Evolutionary conservation across 2,113 vertebrate genomes (phyloP), one percentile per base, ranked within the genome.

Genomic region (Danio rerio): DNA sequence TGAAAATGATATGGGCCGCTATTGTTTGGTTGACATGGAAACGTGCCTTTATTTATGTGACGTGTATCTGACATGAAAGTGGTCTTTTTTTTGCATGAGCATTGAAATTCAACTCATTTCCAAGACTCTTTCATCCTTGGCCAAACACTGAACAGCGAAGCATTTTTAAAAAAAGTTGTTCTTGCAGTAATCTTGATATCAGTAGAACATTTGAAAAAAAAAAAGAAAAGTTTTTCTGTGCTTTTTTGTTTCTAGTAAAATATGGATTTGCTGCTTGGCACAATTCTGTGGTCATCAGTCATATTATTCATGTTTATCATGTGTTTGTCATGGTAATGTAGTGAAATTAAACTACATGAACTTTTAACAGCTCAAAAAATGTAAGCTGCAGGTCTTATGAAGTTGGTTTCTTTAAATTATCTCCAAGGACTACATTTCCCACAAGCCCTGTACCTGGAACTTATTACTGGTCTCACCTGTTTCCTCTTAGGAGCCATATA

Each of bases 81-180:
- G 49, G 49, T 85, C 83, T 83, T 88, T 88, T 85, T 84, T 68
- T 84, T 21, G 71, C 49, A 83, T 69, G 56, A 43, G 87, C 58
- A 84, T 85, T 87, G 83, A 86, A 83, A 87, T 83, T 84, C 80
- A 68, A 70, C 61, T 65, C 85, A 84, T 85, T 78, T 88, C 78
- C 88, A 87, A 82, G 79, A 78, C 65, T 77, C 76, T 86, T 88
- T 91, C 89, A 90, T 90, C 85, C 88, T 62, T 81, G 81, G 73
- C 63, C 85, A 81, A 87, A 62, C 77, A 59, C 71, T 45, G 18
- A 82, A 86, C 80, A 86, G 74, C 62, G 81, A 85, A 84, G 80
- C 82, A 88, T n/a, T 45, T 59, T 52, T 5, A 20, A 31, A 31
- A n/a, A 31, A 31, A 31, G 10, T 53, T 59, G 12, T 20, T 59